Base-by-base conservation (phyloP, 2,113 vertebrate species). In the Gambusia affinis region DNA sequence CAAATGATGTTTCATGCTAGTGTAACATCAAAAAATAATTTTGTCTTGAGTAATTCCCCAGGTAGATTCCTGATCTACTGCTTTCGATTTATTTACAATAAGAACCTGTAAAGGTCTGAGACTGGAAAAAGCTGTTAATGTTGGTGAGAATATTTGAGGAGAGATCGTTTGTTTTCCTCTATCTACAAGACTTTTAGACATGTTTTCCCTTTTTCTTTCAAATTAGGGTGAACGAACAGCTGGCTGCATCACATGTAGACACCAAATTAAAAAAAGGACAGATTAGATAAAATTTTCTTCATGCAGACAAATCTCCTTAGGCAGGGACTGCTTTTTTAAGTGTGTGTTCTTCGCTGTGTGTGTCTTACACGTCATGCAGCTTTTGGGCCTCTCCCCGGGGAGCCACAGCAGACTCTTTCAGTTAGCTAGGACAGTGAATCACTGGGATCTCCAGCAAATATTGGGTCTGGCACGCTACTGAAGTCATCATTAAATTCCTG, bases 341-440 rank as follows among this genome's bases (percentile, higher is more conserved):
- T 61, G 66, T 2, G 1, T 31, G 29, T 66, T 72, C 71, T 12
- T 69, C 42, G 65, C 44, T 47, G 44, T 47, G 67, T 66, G 30
- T 39, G 57, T 64, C 51, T n/a, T 57, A n/a, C 51, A 57, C 24
- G 24, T 57, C n/a, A 85, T 35, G 77, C 82, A 73, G 72, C 75
- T 86, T 62, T 73, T 65, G 67, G 84, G 70, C 70, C 63, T 42
- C 65, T 77, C 80, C 75, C 15, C 22, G n/a, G 44, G 72, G 67
- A 73, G 65, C 4, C 31, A 51, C 61, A 79, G 70, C 57, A 77
- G 80, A 78, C 82, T 54, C 22, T 57, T 57, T 47, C 44, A 19
- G 8, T 24, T 57, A 7, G 19, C 24, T n/a, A 57, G 22, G 51
- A 72, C 66, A 42, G 62, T 83, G 73, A 85, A 22, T 90, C 86